These are phyloP conservation scores for Oryzias javanicus DNA, from an alignment of 2,113 vertebrate species.

Conservation along the genomic window DNA sequence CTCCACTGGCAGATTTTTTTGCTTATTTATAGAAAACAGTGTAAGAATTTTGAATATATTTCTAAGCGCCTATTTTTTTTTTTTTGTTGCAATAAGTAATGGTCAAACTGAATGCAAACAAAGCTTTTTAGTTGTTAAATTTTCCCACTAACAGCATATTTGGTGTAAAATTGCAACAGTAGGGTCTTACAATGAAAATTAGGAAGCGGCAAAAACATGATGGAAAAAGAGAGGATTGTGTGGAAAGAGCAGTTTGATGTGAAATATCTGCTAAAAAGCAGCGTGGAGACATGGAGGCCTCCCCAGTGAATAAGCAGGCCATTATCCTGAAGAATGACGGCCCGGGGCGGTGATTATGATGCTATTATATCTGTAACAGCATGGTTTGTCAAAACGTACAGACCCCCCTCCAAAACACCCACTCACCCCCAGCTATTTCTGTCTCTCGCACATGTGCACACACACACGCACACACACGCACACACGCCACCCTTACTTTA, in stretches of 20 bases:
- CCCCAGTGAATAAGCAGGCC: slow-evolving; percentile 90
- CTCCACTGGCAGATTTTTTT: too few relatives aligned
- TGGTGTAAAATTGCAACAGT: too few relatives aligned
- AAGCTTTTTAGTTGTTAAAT: too few relatives aligned
- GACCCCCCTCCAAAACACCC: slow-evolving; percentile 61
- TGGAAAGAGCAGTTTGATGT: slow-evolving; percentile 76
- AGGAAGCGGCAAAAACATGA: neutral
- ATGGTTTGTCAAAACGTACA: slow-evolving; percentile 89
- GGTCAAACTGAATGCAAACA: too few relatives aligned
- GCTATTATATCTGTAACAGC: slow-evolving; percentile 93
- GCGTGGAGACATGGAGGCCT: slow-evolving; percentile 81
- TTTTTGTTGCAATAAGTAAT: too few relatives aligned
- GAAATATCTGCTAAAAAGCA: slow-evolving; percentile 54
- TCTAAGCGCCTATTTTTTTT: too few relatives aligned
- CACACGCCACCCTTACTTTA: slow-evolving; percentile 43
- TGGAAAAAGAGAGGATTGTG: slow-evolving; percentile 1
- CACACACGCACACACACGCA: slow-evolving; percentile 23
- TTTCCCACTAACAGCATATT: too few relatives aligned
- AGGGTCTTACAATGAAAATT: neutral
- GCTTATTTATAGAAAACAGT: too few relatives aligned
- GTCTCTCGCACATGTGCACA: neutral
- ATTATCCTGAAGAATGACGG: slow-evolving; percentile 92
- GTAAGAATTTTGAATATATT: too few relatives aligned
- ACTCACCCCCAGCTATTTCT: slow-evolving; percentile 43
- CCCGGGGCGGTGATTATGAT: slow-evolving; percentile 89